These are phyloP conservation scores for Chaunax sp. DNA, from an alignment of 2,797 vertebrate species.

Conservation along the genomic window DNA sequence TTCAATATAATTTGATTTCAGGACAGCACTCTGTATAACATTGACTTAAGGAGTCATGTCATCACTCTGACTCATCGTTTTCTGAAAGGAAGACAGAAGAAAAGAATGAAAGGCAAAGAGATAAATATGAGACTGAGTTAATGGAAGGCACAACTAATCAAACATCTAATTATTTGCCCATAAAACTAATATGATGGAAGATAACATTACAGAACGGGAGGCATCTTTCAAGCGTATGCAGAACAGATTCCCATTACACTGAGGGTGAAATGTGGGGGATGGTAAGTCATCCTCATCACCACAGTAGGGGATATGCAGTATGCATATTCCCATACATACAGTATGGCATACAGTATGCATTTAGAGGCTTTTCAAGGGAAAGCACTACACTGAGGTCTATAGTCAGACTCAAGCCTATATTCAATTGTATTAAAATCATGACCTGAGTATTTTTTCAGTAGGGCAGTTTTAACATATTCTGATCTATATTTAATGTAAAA, in stretches of 20 bases:
- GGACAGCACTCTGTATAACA: background rate
- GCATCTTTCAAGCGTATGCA: slow-evolving; percentile 58
- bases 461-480: slow-evolving; percentile 11
- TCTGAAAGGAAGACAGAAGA: slow-evolving; percentile 33
- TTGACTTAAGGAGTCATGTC: slow-evolving; percentile 10
- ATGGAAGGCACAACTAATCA: slow-evolving; percentile 54
- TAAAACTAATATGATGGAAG: slow-evolving; percentile 51
- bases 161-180: slow-evolving; percentile 61
- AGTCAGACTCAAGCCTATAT: slow-evolving; percentile 6
- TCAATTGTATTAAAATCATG: slow-evolving; percentile 4
- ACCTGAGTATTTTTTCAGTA: slow-evolving; percentile 6
- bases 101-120: slow-evolving; percentile 17
- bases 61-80: slow-evolving; percentile 16
- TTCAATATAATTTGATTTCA: too few relatives aligned
- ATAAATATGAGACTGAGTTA: slow-evolving; percentile 49
- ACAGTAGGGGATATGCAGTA: slow-evolving; percentile 56
- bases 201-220: slow-evolving; percentile 51
- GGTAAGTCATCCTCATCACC: slow-evolving; percentile 53
- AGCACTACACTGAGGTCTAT: slow-evolving; percentile 1
- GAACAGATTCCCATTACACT: slow-evolving; percentile 59
- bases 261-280: slow-evolving; percentile 62
- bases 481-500: background rate
- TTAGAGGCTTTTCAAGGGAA: slow-evolving; percentile 56
- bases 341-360: slow-evolving; percentile 43
- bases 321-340: slow-evolving; percentile 61